Percentiles rank a stretch among this genome's conserved stretches.
phyloP scores from a whole-genome alignment of 1,140 invertebrate genomes.

The Magallana ariakensis region DNA sequence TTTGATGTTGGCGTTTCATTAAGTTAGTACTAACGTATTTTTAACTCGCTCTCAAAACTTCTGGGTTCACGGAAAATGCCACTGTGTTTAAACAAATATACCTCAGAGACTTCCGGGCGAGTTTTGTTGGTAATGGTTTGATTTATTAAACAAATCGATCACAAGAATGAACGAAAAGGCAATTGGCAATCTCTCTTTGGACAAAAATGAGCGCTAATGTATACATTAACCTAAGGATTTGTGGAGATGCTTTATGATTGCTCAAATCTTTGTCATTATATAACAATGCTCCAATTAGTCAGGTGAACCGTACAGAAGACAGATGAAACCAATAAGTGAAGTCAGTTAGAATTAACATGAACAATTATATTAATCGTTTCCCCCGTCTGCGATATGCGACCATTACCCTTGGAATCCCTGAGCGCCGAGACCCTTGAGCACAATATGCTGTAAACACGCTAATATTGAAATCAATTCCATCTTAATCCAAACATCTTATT shows the following conservation, averaged over 20 bases:
- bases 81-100: not conserved
- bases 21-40: not conserved
- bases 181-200: not conserved
- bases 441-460: slow-evolving; percentile 11
- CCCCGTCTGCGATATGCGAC: not conserved
- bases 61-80: not conserved
- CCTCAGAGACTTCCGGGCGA: not conserved
- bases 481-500: too few relatives aligned
- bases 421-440: not conserved
- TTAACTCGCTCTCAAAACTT: not conserved
- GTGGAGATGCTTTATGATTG: not conserved
- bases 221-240: not conserved
- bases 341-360: slow-evolving; percentile 9
- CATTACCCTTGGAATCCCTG: not conserved
- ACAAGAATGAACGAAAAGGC: not conserved
- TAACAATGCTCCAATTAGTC: not conserved
- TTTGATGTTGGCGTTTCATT: not conserved
- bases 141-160: slow-evolving; percentile 17
- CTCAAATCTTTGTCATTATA: not conserved
- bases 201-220: not conserved
- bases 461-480: not conserved
- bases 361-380: slow-evolving; percentile 27
- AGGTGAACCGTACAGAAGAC: not conserved
- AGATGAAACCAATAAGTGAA: slow-evolving; percentile 3
- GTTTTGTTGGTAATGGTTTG: slow-evolving; percentile 10